Evolutionary conservation across 2,888 invertebrate genomes (phyloP).

Genomic region (Antheraea assamensis): DNA sequence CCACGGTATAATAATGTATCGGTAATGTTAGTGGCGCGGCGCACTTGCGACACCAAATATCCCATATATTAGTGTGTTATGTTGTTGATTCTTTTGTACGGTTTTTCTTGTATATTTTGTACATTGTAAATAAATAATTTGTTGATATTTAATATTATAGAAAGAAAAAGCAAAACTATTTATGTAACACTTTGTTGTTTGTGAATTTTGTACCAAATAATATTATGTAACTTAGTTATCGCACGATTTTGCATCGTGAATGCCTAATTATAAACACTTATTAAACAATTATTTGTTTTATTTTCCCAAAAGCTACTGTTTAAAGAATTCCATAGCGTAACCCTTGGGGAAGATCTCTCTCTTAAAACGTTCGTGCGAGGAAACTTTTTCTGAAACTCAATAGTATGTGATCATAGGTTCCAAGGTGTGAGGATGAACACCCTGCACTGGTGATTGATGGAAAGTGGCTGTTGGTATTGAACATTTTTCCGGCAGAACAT

Average conservation of each 20-base stretch:
- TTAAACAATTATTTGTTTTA: conserved; percentile 33
- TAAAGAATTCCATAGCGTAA: no score
- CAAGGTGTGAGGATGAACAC: no score
- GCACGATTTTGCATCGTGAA: conserved; percentile 32
- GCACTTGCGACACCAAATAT: conserved; percentile 24
- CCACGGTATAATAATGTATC: conserved; percentile 11
- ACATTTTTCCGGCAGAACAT: no score
- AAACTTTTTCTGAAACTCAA: no score
- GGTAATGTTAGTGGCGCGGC: conserved; percentile 13
- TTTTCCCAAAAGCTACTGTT: conserved; percentile 19
- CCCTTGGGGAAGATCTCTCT: no score
- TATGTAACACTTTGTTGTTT: conserved; percentile 77
- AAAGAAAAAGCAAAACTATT: conserved; percentile 56
- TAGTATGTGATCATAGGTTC: no score
- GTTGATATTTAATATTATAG: conserved; percentile 62
- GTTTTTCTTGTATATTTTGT: conserved; percentile 71
- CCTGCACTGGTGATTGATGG: no score
- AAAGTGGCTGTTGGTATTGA: no score
- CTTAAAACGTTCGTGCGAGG: no score
- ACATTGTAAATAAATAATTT: conserved; percentile 77
- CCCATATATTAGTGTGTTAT: conserved; percentile 39
- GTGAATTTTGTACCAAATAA: conserved; percentile 81
- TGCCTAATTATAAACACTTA: conserved; percentile 40
- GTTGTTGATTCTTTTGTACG: conserved; percentile 70
- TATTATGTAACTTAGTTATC: conserved; percentile 45